Conservation (phyloP, 2,797 vertebrate genomes). For the Chloroceryle inda region DNA sequence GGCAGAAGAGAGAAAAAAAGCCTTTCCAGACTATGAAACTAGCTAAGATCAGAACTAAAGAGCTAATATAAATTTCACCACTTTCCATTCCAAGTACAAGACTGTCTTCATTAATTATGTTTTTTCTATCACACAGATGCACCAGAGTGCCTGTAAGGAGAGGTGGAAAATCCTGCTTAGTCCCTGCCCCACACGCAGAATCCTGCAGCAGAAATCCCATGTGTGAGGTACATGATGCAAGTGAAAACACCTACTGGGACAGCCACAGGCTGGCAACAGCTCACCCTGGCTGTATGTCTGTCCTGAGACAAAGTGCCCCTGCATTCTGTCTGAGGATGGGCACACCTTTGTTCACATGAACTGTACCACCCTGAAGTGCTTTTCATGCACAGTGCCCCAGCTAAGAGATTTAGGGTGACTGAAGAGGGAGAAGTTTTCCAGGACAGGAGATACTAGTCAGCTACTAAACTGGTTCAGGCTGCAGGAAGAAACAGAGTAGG, state of each 20-base stretch:
- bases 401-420: not conserved
- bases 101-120: not conserved
- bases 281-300: rapidly evolving
- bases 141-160: not conserved
- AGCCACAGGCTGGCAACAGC: not conserved
- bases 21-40: not conserved
- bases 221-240: not conserved
- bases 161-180: not conserved
- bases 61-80: not conserved
- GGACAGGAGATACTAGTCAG: not conserved
- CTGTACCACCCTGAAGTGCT: too few species aligned
- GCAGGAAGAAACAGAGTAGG: not conserved
- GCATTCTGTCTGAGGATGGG: not conserved
- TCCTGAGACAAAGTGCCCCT: not conserved
- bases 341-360: not conserved
- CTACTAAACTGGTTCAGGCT: not conserved
- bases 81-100: not conserved
- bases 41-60: not conserved
- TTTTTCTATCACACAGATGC: not conserved
- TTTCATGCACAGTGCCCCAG: not conserved
- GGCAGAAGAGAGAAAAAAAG: constrained; percentile 25
- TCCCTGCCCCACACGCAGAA: not conserved
- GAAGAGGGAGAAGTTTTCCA: not conserved
- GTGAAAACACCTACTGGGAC: not conserved
- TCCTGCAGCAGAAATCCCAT: not conserved